Evolutionary conservation across 2,888 invertebrate genomes (phyloP), one percentile per base, ranked within the genome.

Genomic region (Megamerina dolium): DNA sequence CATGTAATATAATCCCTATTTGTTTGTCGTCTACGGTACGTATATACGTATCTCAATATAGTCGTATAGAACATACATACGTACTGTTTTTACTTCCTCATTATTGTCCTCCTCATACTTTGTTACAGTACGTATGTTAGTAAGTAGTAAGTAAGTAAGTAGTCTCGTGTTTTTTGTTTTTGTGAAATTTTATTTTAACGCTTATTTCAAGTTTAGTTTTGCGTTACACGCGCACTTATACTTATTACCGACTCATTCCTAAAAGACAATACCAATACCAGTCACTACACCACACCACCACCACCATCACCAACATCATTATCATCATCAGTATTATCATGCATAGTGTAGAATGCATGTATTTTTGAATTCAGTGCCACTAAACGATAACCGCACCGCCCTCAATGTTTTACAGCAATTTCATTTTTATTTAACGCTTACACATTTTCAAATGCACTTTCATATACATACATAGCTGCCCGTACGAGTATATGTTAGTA

Each of bases 141-240:
- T n/a, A n/a, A n/a, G n/a, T n/a, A n/a, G n/a, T n/a, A n/a, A n/a
- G n/a, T n/a, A n/a, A n/a, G n/a, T n/a, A n/a, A n/a, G n/a, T 26
- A 26, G 26, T 10, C 10, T 26, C 12, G 26, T 47, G 44, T 42
- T 40, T 37, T 43, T 44, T 31, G 37, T 42, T 43, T 39, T 26
- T 32, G 37, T 37, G n/a, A n/a, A n/a, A n/a, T n/a, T n/a, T n/a
- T n/a, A 59, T 59, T 63, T 64, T 63, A 61, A 61, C 55, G 64
- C 59, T 59, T 60, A 57, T 56, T 45, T 49, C 37, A 38, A 40
- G 37, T 61, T 61, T 55, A 60, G 51, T 53, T 61, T 19, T 21
- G 37, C 41, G 26, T 41, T 37, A 29, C 37, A 31, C 45, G 33
- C 16, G 29, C 38, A 31, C 27, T 38, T 34, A 30, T 39, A 27